A percentile compares a stretch with the other conserved stretches of the same genome.
These are phyloP conservation scores for Callimorpha dominula DNA, from an alignment of 2,888 invertebrate genomes.

Conservation along the genomic window DNA sequence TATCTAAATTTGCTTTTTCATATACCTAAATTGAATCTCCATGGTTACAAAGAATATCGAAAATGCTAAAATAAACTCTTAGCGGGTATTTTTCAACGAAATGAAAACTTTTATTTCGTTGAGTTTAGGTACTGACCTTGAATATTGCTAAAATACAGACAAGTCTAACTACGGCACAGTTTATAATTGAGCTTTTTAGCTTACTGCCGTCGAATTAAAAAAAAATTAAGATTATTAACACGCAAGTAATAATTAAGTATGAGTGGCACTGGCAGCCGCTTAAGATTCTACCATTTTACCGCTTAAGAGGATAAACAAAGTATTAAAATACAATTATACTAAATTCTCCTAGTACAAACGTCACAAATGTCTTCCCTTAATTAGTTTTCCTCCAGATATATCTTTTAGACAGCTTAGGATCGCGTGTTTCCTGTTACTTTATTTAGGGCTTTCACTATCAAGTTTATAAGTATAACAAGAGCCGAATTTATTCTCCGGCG, in stretches of 20 bases:
- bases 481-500: constrained; percentile 36
- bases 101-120: not conserved
- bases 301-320: not conserved
- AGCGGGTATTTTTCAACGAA: not conserved
- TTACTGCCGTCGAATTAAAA: not conserved
- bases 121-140: not conserved
- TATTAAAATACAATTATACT: not conserved
- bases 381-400: constrained; percentile 25
- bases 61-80: not conserved
- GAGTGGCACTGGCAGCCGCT: too few relatives aligned
- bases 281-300: too few relatives aligned
- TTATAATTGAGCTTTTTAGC: too few relatives aligned
- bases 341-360: not conserved
- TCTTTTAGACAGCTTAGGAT: constrained; percentile 30
- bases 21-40: too few relatives aligned
- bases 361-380: constrained; percentile 3
- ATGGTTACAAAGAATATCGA: too few relatives aligned
- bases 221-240: not conserved
- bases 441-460: constrained; percentile 18
- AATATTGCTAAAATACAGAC: not conserved
- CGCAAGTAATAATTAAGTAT: not conserved
- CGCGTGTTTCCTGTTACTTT: constrained; percentile 41
- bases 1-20: not conserved
- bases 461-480: constrained; percentile 8
- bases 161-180: not conserved